A percentile compares a stretch with the other conserved stretches of the same genome.
phyloP scores from a whole-genome alignment of 2,113 vertebrate genomes.

The Thunnus maccoyii region DNA sequence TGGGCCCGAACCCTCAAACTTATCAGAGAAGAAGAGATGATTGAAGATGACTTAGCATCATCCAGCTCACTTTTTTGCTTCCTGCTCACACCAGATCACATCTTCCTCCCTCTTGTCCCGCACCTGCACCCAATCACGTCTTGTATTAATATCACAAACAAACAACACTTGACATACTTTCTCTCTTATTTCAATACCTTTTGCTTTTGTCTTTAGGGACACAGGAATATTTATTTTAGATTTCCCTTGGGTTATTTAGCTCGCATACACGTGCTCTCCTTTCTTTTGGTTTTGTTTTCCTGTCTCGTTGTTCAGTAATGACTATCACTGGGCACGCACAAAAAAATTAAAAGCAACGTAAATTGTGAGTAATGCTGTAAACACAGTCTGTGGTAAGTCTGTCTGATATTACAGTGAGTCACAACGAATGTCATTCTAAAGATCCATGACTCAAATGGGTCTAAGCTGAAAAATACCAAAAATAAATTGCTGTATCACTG shows the following conservation, averaged over 20 bases:
- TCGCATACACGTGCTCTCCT: no score
- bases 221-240: no score
- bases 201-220: not conserved
- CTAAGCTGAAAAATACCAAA: not conserved
- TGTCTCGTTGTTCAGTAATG: not conserved
- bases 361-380: not conserved
- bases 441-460: constrained; percentile 3
- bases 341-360: not conserved
- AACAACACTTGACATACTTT: not conserved
- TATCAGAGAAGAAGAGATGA: not conserved
- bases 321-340: not conserved
- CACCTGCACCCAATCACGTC: constrained; percentile 4
- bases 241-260: no score
- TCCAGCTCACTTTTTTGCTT: not conserved
- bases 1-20: not conserved
- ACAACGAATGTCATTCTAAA: constrained; percentile 4
- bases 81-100: not conserved
- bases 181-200: not conserved
- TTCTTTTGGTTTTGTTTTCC: no score
- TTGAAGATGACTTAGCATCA: not conserved
- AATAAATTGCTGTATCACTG: constrained; percentile 13
- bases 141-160: not conserved
- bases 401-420: constrained; percentile 31
- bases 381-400: not conserved
- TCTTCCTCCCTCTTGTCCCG: not conserved